Conservation (phyloP, 2,888 invertebrate species). For the Creontiades dilutus region DNA sequence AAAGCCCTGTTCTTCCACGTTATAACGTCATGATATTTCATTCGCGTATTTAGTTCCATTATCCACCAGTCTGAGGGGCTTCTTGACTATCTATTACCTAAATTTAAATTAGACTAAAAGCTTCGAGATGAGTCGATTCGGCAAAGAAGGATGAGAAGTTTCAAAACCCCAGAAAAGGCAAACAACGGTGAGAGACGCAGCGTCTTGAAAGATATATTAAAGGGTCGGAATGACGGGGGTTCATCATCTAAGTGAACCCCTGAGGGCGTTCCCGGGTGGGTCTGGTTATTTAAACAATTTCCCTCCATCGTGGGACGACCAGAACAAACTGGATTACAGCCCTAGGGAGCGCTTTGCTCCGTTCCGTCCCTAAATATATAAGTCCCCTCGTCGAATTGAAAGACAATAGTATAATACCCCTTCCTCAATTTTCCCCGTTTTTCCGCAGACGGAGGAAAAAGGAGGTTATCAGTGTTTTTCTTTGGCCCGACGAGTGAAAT, state of each 20-base stretch:
- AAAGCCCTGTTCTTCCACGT: too few species aligned
- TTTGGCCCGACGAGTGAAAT: neutral
- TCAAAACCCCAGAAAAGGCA: slow-evolving; percentile 24
- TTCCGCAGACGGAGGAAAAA: neutral
- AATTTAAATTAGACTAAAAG: slow-evolving; percentile 54
- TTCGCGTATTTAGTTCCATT: too few species aligned
- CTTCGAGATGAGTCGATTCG: slow-evolving; percentile 11
- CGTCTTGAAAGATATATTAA: slow-evolving; percentile 58
- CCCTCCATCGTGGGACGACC: neutral
- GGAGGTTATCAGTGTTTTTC: slow-evolving; percentile 31
- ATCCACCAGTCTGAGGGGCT: too few species aligned
- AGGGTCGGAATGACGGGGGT: neutral
- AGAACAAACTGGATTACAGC: slow-evolving; percentile 57
- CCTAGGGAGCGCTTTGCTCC: slow-evolving; percentile 54
- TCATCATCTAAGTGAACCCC: slow-evolving; percentile 66
- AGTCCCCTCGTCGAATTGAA: slow-evolving; percentile 63
- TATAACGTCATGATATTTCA: too few species aligned
- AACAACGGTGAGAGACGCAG: slow-evolving; percentile 3
- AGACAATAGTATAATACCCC: slow-evolving; percentile 64
- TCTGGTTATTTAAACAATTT: slow-evolving; percentile 54
- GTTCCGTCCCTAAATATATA: slow-evolving; percentile 60
- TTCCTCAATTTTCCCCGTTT: neutral
- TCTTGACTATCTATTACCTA: slow-evolving; percentile 53
- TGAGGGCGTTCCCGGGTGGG: neutral
- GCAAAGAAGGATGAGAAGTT: slow-evolving; percentile 48